Evolutionary conservation across 1,140 invertebrate genomes (phyloP).

Genomic region (Diorhabda carinulata): DNA sequence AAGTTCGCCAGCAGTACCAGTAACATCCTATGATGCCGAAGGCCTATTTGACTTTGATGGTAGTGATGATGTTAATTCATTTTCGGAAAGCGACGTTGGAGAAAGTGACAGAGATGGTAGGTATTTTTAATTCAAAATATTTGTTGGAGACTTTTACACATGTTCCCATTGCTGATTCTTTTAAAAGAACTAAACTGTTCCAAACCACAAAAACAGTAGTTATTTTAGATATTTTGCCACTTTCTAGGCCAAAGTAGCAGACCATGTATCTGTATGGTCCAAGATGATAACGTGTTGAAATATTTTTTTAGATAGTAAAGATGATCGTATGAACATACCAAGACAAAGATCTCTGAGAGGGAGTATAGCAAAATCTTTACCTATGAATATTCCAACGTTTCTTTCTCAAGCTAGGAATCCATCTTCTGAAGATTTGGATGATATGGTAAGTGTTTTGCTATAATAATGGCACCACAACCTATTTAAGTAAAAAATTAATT

Average conservation of each 20-base stretch:
- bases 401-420: slow-evolving; percentile 41
- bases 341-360: slow-evolving; percentile 44
- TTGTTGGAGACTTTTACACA: no score
- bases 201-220: no score
- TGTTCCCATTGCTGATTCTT: no score
- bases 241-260: no score
- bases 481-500: no score
- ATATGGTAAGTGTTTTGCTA: slow-evolving; percentile 43
- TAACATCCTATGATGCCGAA: slow-evolving; percentile 50
- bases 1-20: slow-evolving; percentile 21
- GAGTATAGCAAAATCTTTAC: slow-evolving; percentile 55
- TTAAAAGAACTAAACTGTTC: no score
- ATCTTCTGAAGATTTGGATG: slow-evolving; percentile 49
- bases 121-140: background rate
- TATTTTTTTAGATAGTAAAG: slow-evolving; percentile 44
- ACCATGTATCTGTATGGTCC: no score
- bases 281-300: background rate
- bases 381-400: slow-evolving; percentile 55
- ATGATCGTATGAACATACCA: slow-evolving; percentile 51
- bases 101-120: slow-evolving; percentile 47
- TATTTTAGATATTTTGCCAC: no score
- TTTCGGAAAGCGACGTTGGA: slow-evolving; percentile 40
- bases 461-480: background rate
- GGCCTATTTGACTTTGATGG: slow-evolving; percentile 54
- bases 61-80: slow-evolving; percentile 48